Evolutionary conservation across 2,113 vertebrate species (phyloP).

Genomic region (Nettapus auritus): DNA sequence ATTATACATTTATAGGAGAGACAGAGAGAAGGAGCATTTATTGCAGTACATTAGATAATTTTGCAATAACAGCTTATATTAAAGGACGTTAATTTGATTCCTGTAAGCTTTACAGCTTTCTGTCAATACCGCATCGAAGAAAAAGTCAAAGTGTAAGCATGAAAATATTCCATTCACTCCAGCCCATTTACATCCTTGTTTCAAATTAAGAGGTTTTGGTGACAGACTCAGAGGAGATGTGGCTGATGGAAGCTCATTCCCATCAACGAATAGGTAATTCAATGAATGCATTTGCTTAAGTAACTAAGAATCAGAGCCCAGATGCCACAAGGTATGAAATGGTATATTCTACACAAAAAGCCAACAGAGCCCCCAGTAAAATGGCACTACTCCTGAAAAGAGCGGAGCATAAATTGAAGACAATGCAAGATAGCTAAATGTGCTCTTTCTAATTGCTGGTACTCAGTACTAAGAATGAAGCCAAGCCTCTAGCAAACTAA

Average conservation of each 20-base stretch:
- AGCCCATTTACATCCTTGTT: background rate
- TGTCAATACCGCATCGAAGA: background rate
- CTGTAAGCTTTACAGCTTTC: background rate
- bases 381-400: background rate
- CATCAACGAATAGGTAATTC: background rate
- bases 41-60: slow-evolving; percentile 33
- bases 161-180: background rate
- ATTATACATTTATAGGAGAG: background rate
- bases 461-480: background rate
- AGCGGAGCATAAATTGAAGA: background rate
- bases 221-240: background rate
- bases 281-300: background rate
- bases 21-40: slow-evolving; percentile 24
- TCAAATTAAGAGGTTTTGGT: background rate
- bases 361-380: background rate
- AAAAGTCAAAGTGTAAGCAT: background rate
- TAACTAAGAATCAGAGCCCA: background rate
- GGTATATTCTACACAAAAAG: background rate
- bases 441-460: background rate
- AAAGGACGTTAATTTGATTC: slow-evolving; percentile 54
- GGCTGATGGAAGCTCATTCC: background rate
- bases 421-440: background rate
- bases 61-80: background rate
- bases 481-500: background rate
- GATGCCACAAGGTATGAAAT: background rate